These are phyloP conservation scores for Vulpes ferrilata DNA, from an alignment of 2,113 vertebrate genomes.

Conservation along the genomic window DNA sequence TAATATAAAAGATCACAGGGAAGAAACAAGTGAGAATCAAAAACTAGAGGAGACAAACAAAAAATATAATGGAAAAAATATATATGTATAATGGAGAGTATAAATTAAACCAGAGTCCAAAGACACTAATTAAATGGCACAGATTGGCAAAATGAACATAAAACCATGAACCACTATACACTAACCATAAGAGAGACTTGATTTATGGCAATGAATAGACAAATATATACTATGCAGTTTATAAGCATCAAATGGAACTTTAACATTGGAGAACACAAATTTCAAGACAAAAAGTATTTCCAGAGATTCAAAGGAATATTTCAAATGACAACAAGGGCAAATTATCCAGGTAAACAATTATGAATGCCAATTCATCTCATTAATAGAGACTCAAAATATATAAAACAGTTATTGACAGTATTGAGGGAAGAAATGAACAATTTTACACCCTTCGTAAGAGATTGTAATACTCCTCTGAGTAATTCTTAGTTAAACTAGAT, in stretches of 20 bases:
- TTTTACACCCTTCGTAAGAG: background rate
- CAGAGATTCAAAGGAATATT: background rate
- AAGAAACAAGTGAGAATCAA: background rate
- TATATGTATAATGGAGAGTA: background rate
- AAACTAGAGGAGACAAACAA: background rate
- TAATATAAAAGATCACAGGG: background rate
- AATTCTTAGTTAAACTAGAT: background rate
- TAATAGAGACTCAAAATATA: background rate
- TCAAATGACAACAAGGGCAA: background rate
- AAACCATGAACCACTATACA: background rate
- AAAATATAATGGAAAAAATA: background rate
- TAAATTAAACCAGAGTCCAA: background rate
- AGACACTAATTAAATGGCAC: background rate
- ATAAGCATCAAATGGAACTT: background rate
- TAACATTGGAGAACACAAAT: background rate
- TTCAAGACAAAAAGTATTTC: background rate
- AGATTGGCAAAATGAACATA: background rate
- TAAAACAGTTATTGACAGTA: background rate
- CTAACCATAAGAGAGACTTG: background rate
- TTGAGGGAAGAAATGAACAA: background rate
- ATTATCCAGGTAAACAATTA: background rate
- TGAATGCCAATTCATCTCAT: background rate
- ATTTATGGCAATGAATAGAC: background rate
- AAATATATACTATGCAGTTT: background rate
- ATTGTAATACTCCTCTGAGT: background rate